Evolutionary conservation across 2,797 vertebrate genomes (phyloP), one percentile per base, ranked within the genome.

Genomic region (Acanthurus lineatus): DNA sequence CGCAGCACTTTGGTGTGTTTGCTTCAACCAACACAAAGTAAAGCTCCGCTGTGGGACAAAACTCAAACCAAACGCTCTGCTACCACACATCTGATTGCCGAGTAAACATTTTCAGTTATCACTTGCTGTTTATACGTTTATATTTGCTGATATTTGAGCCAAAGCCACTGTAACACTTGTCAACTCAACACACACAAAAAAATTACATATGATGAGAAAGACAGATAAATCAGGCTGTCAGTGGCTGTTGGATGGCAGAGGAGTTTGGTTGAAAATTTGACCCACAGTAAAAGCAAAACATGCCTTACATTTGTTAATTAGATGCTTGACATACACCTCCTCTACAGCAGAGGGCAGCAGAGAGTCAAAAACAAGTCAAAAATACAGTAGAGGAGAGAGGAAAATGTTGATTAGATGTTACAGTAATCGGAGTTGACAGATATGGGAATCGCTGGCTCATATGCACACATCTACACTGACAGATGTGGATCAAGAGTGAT

Each of bases 291-390:
- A 66, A 82, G 32, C 76, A 73, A 71, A 65, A 1, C 17, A 63
- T 47, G 91, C 93, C 97, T 97, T 97, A 97, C 97, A 94, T 97
- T 97, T 97, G 90, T 96, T 96, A 94, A 97, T 96, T 93, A 97
- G 96, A 88, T 96, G 97, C 94, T 95, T 96, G 95, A 93, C 96
- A 95, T 95, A 97, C 89, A 95, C 94, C 94, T 97, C 96, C 94
- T 97, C 96, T 97, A 95, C 81, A 94, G 86, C 90, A 94, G 95
- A 91, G 85, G 82, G 89, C 83, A 80, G 90, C 89, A 90, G 58
- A 85, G 91, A 85, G 88, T 72, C 68, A 69, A 79, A 73, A 66
- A 85, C 52, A 85, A 72, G 64, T 83, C 63, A 73, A 49, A 63
- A 38, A 10, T 40, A 53, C 64, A 71, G 75, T 62, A 91, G 78